Percentiles rank a stretch among this genome's conserved stretches.
These are phyloP conservation scores for Cyphomyrus plagiostoma DNA, from an alignment of 2,113 vertebrate species.

Conservation along the genomic window DNA sequence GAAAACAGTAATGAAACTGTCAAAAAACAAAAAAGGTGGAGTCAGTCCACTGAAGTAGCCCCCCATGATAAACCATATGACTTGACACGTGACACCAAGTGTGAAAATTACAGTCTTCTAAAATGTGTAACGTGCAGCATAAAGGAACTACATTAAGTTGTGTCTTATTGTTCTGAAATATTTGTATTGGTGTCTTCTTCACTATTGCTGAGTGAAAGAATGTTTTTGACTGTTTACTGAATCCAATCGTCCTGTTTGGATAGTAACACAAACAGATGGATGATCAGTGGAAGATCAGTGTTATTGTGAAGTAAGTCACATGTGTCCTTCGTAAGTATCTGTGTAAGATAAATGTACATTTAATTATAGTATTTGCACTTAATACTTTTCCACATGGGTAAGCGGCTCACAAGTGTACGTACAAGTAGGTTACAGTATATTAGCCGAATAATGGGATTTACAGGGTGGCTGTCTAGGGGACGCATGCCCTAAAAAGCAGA, in stretches of 20 bases:
- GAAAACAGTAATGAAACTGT: not conserved
- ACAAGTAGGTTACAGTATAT: slow-evolving; percentile 4
- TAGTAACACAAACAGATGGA: not conserved
- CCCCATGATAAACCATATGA: not conserved
- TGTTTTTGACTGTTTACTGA: not conserved
- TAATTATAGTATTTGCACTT: not conserved
- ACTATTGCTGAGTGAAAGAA: not conserved
- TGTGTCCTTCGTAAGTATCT: not conserved
- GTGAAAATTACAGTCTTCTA: not conserved
- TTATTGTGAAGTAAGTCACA: not conserved
- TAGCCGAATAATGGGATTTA: not conserved
- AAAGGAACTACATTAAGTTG: not conserved
- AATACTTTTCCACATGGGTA: not conserved
- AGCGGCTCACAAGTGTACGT: not conserved
- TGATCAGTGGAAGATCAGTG: not conserved
- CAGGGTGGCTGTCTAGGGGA: not conserved
- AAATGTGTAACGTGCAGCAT: not conserved
- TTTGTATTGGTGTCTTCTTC: not conserved
- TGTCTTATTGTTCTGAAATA: not conserved
- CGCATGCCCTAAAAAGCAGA: not conserved
- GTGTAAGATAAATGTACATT: slow-evolving; percentile 3
- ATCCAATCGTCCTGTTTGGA: not conserved
- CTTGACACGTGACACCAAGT: not conserved
- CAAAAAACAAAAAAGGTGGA: not conserved
- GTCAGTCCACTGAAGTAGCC: not conserved